A percentile compares a stretch with the other conserved stretches of the same genome.
These are phyloP conservation scores for Cyphomyrus plagiostoma DNA, from an alignment of 2,113 vertebrate genomes.

Conservation along the genomic window DNA sequence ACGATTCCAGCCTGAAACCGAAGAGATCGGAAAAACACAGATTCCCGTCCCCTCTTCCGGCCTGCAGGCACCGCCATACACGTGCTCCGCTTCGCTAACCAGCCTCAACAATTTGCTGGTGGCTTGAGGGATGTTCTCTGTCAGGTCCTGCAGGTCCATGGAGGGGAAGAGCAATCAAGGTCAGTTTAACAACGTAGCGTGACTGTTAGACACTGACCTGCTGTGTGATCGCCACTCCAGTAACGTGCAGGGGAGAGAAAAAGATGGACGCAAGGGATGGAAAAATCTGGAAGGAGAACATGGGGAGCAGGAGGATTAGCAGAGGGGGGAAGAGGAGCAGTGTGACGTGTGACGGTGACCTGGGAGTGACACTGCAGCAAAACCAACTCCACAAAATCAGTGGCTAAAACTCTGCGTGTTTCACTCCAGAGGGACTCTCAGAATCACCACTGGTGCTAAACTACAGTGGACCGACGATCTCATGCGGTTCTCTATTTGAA, in stretches of 20 bases:
- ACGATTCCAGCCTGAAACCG: not conserved
- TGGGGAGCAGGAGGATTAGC: not conserved
- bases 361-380: not conserved
- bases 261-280: not conserved
- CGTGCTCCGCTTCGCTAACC: not conserved
- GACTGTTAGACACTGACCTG: not conserved
- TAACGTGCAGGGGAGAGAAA: not conserved
- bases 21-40: not conserved
- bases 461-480: not conserved
- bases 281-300: not conserved
- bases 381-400: not conserved
- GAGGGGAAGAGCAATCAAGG: not conserved
- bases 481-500: not conserved
- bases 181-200: not conserved
- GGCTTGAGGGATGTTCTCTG: not conserved
- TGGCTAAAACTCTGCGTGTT: not conserved
- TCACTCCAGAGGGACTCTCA: not conserved
- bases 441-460: not conserved
- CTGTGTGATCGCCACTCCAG: not conserved
- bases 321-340: not conserved
- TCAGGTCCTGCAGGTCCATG: not conserved
- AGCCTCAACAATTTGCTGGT: not conserved
- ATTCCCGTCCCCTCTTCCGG: not conserved
- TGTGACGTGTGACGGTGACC: not conserved
- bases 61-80: not conserved